phyloP scores from a whole-genome alignment of 2,888 invertebrate species.

The Drosophila emarginata region DNA sequence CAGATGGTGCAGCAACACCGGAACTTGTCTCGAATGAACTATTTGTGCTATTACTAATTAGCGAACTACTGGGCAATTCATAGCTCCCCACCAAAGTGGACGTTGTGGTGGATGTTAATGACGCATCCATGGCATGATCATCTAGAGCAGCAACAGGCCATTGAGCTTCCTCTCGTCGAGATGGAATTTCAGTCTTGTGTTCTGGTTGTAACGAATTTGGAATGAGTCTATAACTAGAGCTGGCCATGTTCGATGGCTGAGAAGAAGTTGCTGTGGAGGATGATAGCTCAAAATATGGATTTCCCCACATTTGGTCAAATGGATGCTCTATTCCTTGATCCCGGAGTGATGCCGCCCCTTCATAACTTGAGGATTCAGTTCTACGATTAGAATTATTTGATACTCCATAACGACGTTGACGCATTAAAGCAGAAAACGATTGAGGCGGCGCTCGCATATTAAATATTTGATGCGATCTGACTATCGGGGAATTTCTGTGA shows the following conservation, averaged over 20 bases:
- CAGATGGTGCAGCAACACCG: slow-evolving; percentile 24
- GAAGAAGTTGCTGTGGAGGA: slow-evolving; percentile 49
- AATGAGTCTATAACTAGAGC: slow-evolving; percentile 40
- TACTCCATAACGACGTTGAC: slow-evolving; percentile 8
- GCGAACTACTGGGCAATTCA: slow-evolving; percentile 58
- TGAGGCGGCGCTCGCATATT: slow-evolving; percentile 9
- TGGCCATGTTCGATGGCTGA: slow-evolving; percentile 39
- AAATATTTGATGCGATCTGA: neutral
- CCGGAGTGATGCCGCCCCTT: slow-evolving; percentile 18
- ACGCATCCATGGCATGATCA: slow-evolving; percentile 65
- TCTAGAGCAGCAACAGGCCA: slow-evolving; percentile 63
- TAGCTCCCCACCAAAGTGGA: slow-evolving; percentile 32
- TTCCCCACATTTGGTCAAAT: neutral
- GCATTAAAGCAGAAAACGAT: slow-evolving; percentile 29
- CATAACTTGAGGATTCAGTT: neutral
- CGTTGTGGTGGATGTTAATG: slow-evolving; percentile 25
- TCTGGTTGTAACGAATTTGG: slow-evolving; percentile 50
- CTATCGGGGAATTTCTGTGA: neutral
- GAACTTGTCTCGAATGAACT: slow-evolving; percentile 49
- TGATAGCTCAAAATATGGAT: slow-evolving; percentile 13
- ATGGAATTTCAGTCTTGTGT: slow-evolving; percentile 52
- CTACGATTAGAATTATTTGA: slow-evolving; percentile 1
- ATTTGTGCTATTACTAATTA: slow-evolving; percentile 51
- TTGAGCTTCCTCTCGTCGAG: slow-evolving; percentile 25
- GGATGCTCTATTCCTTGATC: neutral